These are phyloP conservation scores for Tetragnatha montana DNA, from an alignment of 2,888 invertebrate species.

Conservation along the genomic window DNA sequence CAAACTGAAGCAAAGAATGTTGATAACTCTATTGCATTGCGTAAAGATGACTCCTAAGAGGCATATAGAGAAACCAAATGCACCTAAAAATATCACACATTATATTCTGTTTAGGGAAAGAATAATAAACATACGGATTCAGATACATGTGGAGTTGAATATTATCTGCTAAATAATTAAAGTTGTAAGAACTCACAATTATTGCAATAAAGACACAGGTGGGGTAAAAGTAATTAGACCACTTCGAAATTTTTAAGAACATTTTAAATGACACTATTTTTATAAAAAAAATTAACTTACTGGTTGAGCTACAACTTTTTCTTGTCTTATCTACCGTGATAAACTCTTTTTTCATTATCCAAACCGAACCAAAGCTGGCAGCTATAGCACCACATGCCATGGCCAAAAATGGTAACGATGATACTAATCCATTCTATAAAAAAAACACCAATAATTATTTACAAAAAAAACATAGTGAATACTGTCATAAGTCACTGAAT, in stretches of 20 bases:
- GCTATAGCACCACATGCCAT: neutral
- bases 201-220: too few species aligned
- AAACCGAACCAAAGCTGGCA: constrained; percentile 2
- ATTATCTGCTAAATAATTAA: too few species aligned
- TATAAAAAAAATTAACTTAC: neutral
- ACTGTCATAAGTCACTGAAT: too few species aligned
- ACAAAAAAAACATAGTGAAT: too few species aligned
- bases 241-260: too few species aligned
- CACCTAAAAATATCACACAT: neutral
- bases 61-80: constrained; percentile 3
- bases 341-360: constrained; percentile 10
- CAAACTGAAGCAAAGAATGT: neutral
- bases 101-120: too few species aligned
- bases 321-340: neutral
- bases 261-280: too few species aligned
- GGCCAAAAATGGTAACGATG: constrained; percentile 4
- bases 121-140: too few species aligned
- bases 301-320: neutral
- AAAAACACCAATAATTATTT: neutral
- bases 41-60: constrained; percentile 7
- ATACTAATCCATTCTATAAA: neutral
- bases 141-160: too few species aligned
- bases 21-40: neutral
- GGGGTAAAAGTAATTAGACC: too few species aligned
- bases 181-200: too few species aligned